These are phyloP conservation scores for Asarcornis scutulata DNA, from an alignment of 2,113 vertebrate genomes.

Conservation along the genomic window DNA sequence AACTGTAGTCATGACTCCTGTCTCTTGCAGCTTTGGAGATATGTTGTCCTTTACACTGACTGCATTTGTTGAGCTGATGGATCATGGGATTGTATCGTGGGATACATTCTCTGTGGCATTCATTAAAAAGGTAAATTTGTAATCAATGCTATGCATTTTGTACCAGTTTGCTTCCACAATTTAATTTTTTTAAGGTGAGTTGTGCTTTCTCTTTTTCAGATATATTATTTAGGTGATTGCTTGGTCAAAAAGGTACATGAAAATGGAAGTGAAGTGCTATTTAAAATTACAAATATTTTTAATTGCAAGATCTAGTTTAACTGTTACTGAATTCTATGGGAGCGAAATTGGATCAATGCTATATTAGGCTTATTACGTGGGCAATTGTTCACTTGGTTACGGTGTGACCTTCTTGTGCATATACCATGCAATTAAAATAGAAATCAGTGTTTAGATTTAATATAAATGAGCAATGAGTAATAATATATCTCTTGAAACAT, in stretches of 20 bases:
- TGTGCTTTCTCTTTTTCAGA: neutral
- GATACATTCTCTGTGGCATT: constrained; percentile 99
- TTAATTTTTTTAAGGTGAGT: neutral
- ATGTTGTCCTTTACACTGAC: constrained; percentile 98
- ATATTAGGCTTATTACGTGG: neutral
- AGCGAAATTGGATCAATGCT: neutral
- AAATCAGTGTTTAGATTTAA: neutral
- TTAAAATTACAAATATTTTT: neutral
- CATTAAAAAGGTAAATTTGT: constrained; percentile 94
- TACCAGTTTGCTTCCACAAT: neutral
- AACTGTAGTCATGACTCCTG: constrained; percentile 53
- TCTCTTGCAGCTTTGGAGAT: constrained; percentile 93
- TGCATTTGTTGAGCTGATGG: constrained; percentile 98
- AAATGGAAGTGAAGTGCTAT: neutral
- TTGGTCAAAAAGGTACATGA: neutral
- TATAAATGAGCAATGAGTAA: neutral
- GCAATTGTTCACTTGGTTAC: neutral
- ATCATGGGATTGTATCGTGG: constrained; percentile 98
- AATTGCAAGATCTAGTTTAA: neutral
- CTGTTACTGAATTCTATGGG: neutral
- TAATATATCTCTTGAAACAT: neutral
- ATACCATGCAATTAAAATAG: neutral
- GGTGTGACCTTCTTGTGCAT: neutral
- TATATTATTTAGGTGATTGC: neutral
- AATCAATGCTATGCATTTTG: neutral